Evolutionary conservation across 1,140 invertebrate species (phyloP).

Genomic region (Drosophila saltans): DNA sequence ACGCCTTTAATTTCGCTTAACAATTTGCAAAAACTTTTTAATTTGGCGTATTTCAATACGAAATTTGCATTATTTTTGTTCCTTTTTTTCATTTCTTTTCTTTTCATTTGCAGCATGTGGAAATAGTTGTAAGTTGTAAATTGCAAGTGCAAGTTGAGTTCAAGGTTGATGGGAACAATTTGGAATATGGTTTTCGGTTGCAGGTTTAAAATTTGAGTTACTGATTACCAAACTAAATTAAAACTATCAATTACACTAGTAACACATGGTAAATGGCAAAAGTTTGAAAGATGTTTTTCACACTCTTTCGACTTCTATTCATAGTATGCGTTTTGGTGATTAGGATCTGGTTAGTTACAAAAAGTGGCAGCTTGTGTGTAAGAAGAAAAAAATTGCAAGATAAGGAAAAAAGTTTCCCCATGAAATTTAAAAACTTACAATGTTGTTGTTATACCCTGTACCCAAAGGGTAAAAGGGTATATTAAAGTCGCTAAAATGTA

Average conservation of each 20-base stretch:
- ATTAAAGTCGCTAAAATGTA: no score
- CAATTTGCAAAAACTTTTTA: slow-evolving; percentile 20
- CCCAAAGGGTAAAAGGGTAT: no score
- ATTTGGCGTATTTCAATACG: slow-evolving; percentile 23
- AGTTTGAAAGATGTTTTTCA: not conserved
- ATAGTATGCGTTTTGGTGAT: not conserved
- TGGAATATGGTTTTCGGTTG: not conserved
- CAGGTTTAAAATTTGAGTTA: not conserved
- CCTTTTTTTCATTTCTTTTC: not conserved
- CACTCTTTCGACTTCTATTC: not conserved
- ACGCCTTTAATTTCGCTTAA: slow-evolving; percentile 24
- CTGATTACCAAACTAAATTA: not conserved
- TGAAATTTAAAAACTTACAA: no score
- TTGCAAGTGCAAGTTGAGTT: not conserved
- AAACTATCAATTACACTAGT: not conserved
- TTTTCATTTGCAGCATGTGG: not conserved
- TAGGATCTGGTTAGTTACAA: not conserved
- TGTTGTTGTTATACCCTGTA: no score
- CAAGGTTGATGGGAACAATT: slow-evolving; percentile 1
- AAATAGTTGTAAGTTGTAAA: slow-evolving; percentile 9
- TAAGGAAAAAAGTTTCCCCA: no score
- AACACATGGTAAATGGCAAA: not conserved
- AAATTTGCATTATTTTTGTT: slow-evolving; percentile 1
- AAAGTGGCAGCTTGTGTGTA: no score
- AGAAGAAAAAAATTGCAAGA: no score